phyloP scores from a whole-genome alignment of 2,888 invertebrate genomes.

The Agriotes lineatus region DNA sequence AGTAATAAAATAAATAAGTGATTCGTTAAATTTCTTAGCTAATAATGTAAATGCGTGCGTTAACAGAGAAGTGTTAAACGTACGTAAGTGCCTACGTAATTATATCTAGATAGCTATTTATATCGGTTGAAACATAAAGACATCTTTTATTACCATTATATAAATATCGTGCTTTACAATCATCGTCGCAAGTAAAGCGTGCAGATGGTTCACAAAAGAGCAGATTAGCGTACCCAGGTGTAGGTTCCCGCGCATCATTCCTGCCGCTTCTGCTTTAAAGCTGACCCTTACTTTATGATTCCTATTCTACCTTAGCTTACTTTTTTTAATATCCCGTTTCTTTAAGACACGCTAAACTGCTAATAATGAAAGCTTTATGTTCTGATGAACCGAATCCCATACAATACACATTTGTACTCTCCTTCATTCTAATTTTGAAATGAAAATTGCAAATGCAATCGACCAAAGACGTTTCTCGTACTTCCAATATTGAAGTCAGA shows the following conservation, averaged over 20 bases:
- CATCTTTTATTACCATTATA: constrained; percentile 46
- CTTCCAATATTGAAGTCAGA: constrained; percentile 29
- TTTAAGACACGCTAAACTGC: constrained; percentile 35
- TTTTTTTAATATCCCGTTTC: constrained; percentile 40
- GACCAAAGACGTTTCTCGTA: constrained; percentile 21
- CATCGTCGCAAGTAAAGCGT: constrained; percentile 58
- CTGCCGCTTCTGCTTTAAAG: constrained; percentile 48
- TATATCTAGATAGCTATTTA: constrained; percentile 34
- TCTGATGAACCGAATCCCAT: constrained; percentile 25
- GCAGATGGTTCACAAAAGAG: constrained; percentile 58
- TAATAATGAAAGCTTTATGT: constrained; percentile 35
- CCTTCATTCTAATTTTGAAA: constrained; percentile 37
- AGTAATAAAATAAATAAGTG: no score
- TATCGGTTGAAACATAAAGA: constrained; percentile 39
- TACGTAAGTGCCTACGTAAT: not conserved
- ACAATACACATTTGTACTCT: constrained; percentile 34
- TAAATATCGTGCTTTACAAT: constrained; percentile 61
- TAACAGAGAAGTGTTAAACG: constrained; percentile 15
- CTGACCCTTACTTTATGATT: constrained; percentile 51
- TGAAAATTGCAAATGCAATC: constrained; percentile 36
- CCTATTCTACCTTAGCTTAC: constrained; percentile 37
- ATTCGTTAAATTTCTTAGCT: no score
- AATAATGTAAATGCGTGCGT: no score
- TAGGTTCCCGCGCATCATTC: constrained; percentile 52
- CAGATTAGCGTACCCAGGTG: constrained; percentile 57